Base-by-base conservation (phyloP, 2,888 invertebrate genomes). In the Apeira syringaria region DNA sequence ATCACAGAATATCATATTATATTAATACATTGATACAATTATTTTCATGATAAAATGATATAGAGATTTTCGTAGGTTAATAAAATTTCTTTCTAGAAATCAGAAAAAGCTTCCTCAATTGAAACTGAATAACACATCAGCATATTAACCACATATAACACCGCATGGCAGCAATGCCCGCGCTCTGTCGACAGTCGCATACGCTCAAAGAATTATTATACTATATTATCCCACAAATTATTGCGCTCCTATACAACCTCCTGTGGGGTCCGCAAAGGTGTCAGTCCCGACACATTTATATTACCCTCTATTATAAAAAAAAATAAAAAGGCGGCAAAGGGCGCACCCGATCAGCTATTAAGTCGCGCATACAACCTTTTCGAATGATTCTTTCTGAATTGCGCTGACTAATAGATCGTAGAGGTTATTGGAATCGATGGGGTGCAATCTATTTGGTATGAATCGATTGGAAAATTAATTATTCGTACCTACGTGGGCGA, bases 241-340 rank as follows among this genome's bases (percentile, higher is more conserved):
- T 73, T 61, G 59, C 64, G 59, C 69, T 66, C 45, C 67, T 66
- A 69, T 66, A 73, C 62, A 65, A 61, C 77, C 75, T 70, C 81
- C 68, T 86, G 88, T 88, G 88, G 79, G 88, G 84, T 87, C 87
- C 71, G 66, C 71, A 69, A 82, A 88, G 85, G 88, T 88, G 88
- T 88, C 78, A 80, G 87, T 59, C 70, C 73, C 79, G 71, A 78
- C 88, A 79, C 85, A 80, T 87, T 84, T 79, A 78, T 80, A 83
- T 83, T 87, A 77, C 80, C 84, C 74, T 50, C 76, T 69, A 80
- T 82, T 80, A 83, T 72, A 68, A 49, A 59, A 62, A 66, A 68
- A 67, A 68, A 71, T 68, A 69, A 64, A 61, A 46, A 51, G 68
- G 68, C 71, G 72, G 77, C 80, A 76, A 80, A 81, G 84, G 80